These are phyloP conservation scores for Aspidapion aeneum DNA, from an alignment of 2,888 invertebrate species.

Conservation along the genomic window DNA sequence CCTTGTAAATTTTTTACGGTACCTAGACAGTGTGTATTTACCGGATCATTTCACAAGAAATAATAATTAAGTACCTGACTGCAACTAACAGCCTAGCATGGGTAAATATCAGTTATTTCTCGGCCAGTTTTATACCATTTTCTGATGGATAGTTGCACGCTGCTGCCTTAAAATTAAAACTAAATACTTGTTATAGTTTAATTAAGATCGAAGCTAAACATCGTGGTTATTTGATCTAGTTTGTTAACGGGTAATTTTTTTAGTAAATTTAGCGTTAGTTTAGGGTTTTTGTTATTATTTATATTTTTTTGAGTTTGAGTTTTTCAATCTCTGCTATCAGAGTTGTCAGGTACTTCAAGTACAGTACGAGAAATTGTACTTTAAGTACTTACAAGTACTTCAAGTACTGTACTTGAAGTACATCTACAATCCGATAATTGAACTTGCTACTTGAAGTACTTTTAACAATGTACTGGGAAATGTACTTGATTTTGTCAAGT, in stretches of 20 bases:
- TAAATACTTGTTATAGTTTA: neutral
- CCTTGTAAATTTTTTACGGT: neutral
- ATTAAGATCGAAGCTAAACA: neutral
- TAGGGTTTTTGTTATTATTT: too few relatives aligned
- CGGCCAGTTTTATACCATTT: neutral
- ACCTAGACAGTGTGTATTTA: neutral
- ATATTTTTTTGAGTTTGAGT: too few relatives aligned
- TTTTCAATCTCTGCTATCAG: too few relatives aligned
- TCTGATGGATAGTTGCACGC: neutral
- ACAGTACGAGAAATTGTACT: too few relatives aligned
- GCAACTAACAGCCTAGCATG: neutral
- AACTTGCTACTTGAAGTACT: too few relatives aligned
- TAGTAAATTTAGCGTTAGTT: too few relatives aligned
- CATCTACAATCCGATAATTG: too few relatives aligned
- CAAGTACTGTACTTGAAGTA: too few relatives aligned
- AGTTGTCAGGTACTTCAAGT: too few relatives aligned
- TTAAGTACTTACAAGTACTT: too few relatives aligned
- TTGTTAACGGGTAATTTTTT: neutral
- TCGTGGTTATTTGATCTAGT: neutral
- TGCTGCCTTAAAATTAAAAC: neutral
- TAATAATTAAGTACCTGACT: neutral
- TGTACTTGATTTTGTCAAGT: too few relatives aligned
- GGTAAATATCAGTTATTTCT: neutral
- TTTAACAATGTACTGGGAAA: too few relatives aligned
- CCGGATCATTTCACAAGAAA: neutral